Evolutionary conservation across 2,888 invertebrate species (phyloP), one percentile per base, ranked within the genome.

Genomic region (Campoletis raptor): DNA sequence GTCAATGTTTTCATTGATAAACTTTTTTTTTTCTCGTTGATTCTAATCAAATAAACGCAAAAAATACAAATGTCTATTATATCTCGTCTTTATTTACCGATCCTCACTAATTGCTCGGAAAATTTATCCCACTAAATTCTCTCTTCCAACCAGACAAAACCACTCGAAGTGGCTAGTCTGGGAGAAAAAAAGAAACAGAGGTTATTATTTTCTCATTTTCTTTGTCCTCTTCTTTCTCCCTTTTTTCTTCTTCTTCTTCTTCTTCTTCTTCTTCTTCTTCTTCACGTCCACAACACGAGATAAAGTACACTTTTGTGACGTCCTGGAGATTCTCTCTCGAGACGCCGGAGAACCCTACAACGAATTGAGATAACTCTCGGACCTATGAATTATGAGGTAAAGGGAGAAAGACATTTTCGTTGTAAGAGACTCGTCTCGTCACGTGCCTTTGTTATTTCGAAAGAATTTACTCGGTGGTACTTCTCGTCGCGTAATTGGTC

Each of bases 281-380:
- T 52, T 64, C 24, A 10, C 61, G 74, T 76, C 42, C 30, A 64
- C 40, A 40, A 54, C 30, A 61, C 67, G 78, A 67, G 67, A 78
- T 37, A 40, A 10, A 78, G 64, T 36, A 67, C n/a, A 30, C 21
- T n/a, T 48, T n/a, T 40, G 40, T 67, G 52, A 48, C 78, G 52
- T 54, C 64, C 40, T 54, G 37, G 21, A 77, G 64, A 78, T 78
- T 78, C 78, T 78, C 78, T 78, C 76, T 77, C 8, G 78, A 78
- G 78, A 78, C 78, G 78, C 67, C 78, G 52, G 52, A 72, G 72
- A 72, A 61, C 72, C 72, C 72, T 72, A 72, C 48, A 54, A 72
- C 72, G 52, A 72, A 72, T 72, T 36, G 54, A 72, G 52, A 72
- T 30, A 24, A 52, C 52, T 72, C 52, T 30, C 52, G 52, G 72